phyloP scores from a whole-genome alignment of 1,140 invertebrate genomes.

The Aphelenchoides fujianensis region DNA sequence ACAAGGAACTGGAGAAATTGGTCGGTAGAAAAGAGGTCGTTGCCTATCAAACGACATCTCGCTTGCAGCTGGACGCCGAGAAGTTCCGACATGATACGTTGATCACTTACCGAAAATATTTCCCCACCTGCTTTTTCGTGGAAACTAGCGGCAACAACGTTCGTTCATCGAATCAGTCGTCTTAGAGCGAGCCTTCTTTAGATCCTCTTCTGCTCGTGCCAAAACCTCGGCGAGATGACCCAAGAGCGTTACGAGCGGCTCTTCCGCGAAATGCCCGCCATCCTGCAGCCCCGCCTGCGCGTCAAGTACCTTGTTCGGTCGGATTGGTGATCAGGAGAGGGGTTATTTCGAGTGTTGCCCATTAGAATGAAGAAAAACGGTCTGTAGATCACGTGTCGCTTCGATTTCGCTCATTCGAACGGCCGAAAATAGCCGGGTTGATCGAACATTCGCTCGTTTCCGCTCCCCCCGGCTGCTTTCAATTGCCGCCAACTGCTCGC shows the following conservation, averaged over 20 bases:
- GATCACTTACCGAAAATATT: slow-evolving; percentile 1
- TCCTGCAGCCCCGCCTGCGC: background rate
- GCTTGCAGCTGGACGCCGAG: slow-evolving; percentile 1
- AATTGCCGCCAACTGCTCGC: too few species aligned
- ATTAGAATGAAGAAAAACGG: too few species aligned
- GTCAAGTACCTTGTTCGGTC: slow-evolving; percentile 6
- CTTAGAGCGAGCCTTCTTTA: too few species aligned
- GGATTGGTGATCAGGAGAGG: slow-evolving; percentile 18
- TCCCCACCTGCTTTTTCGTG: background rate
- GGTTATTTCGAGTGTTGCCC: too few species aligned
- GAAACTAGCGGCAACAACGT: background rate
- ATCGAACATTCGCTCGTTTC: too few species aligned
- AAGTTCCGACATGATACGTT: slow-evolving; percentile 14
- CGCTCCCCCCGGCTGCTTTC: too few species aligned
- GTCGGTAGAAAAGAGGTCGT: background rate
- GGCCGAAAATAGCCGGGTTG: too few species aligned
- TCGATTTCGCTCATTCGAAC: too few species aligned
- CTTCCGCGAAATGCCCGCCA: background rate
- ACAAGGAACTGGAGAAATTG: slow-evolving; percentile 1
- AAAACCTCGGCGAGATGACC: background rate
- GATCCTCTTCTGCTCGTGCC: slow-evolving; percentile 2
- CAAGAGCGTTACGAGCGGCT: background rate
- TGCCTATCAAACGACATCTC: background rate
- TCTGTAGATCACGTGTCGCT: too few species aligned
- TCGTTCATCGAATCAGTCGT: too few species aligned